Base-by-base conservation (phyloP, 53 echinoderm and acorn worm genomes). In the Astropecten irregularis region DNA sequence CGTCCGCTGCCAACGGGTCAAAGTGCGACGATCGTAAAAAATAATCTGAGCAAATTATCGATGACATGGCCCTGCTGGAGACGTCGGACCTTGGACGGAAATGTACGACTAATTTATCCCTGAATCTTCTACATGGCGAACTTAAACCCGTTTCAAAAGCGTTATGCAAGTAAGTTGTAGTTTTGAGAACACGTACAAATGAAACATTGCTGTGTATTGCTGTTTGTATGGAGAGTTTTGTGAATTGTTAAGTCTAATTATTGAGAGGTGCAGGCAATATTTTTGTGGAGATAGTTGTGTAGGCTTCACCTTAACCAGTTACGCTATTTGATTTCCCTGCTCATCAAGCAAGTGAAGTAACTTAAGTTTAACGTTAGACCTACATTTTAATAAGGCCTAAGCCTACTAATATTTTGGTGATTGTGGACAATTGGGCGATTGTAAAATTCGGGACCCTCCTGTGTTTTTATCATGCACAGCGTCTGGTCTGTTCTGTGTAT, bases 1-100 rank as follows among this genome's bases (percentile, higher is more conserved):
- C 79, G 79, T 79, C 79, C 56, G 74, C 56, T 79, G 79, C 79
- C 79, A 79, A 61, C 62, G 44, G 79, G 79, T 79, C 79, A 79
- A 79, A 79, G 79, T 60, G 79, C 79, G 61, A 62, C 60, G 44
- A 48, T 40, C 30, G 62, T 79, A 59, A 11, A 77, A 72, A 58
- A 58, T 77, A 57, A 39, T 77, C 19, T 5, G 30, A 61, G 29
- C 50, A 7, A 39, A 62, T 16, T 3, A 79, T 28, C 79, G 79
- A 79, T 79, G 79, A 79, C 79, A 79, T 79, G 79, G 79, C 40
- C 61, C 44, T 60, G 79, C 79, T 44, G 47, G 38, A 35, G 16
- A 19, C 40, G 74, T 56, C 74, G 74, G 27, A 79, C 42, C 62
- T 60, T 15, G 62, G 79, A 56, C 62, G 79, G 79, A 79, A 79